Conservation (phyloP, 1,140 invertebrate species). For the Uloborus diversus region DNA sequence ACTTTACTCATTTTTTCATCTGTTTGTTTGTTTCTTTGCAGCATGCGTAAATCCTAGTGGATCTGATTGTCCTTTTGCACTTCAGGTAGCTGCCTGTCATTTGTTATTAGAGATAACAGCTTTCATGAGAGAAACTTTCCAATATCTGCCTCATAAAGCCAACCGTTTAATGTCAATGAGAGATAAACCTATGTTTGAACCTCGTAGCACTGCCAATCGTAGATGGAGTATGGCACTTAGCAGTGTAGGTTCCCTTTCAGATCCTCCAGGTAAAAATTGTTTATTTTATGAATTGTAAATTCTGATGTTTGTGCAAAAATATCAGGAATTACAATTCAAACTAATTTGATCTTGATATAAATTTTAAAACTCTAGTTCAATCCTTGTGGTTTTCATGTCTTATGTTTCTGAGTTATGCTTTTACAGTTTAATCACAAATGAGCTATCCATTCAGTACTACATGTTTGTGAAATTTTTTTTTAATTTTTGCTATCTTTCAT, state of each 20-base stretch:
- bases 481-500: no score
- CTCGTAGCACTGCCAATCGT: slow-evolving; percentile 73
- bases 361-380: no score
- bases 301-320: no score
- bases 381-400: no score
- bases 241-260: slow-evolving; percentile 89
- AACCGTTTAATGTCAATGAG: slow-evolving; percentile 57
- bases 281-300: no score
- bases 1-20: no score
- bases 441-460: no score
- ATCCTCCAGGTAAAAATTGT: slow-evolving; percentile 63
- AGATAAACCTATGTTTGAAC: slow-evolving; percentile 58
- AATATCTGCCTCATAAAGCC: slow-evolving; percentile 69
- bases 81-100: slow-evolving; percentile 91
- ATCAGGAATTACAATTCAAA: no score
- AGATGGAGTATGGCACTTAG: slow-evolving; percentile 91
- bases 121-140: slow-evolving; percentile 95
- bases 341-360: no score
- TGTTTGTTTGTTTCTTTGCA: slow-evolving; percentile 67
- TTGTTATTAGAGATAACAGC: slow-evolving; percentile 95
- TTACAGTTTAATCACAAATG: no score
- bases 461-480: no score
- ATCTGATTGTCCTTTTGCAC: slow-evolving; percentile 86
- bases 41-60: slow-evolving; percentile 86
- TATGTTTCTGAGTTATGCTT: no score